Evolutionary conservation across 2,113 vertebrate genomes (phyloP).

Genomic region (Chionodraco myersi): DNA sequence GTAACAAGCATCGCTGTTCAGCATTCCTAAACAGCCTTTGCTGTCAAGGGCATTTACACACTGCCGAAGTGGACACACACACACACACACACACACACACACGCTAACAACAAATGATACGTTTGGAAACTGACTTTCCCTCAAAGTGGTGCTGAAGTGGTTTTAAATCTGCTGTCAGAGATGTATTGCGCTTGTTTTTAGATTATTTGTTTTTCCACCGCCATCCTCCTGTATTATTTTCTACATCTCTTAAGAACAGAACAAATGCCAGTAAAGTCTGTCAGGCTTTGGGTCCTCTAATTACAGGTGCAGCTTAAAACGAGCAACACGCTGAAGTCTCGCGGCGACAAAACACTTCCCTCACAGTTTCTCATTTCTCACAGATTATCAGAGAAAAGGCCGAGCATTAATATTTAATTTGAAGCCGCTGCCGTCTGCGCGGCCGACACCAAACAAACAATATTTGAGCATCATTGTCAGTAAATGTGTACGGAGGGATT

Average conservation of each 20-base stretch:
- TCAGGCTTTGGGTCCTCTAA: neutral
- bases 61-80: slow-evolving; percentile 19
- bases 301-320: slow-evolving; percentile 36
- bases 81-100: neutral
- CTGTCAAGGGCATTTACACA: slow-evolving; percentile 68
- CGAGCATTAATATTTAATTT: slow-evolving; percentile 64
- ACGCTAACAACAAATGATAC: neutral
- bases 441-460: slow-evolving; percentile 62
- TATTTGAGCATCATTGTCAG: slow-evolving; percentile 59
- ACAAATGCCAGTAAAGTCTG: slow-evolving; percentile 10
- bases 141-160: slow-evolving; percentile 3
- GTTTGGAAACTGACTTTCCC: slow-evolving; percentile 28
- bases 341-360: slow-evolving; percentile 47
- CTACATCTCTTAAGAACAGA: slow-evolving; percentile 16
- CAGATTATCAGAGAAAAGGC: slow-evolving; percentile 57
- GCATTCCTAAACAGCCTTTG: slow-evolving; percentile 61
- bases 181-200: slow-evolving; percentile 27
- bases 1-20: slow-evolving; percentile 62
- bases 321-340: slow-evolving; percentile 5
- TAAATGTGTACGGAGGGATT: slow-evolving; percentile 56
- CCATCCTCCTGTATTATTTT: neutral
- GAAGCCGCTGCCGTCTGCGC: slow-evolving; percentile 38
- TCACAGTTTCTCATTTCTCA: slow-evolving; percentile 37
- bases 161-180: slow-evolving; percentile 25
- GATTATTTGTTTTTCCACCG: slow-evolving; percentile 17